A percentile compares a stretch with the other conserved stretches of the same genome.
These are phyloP conservation scores for Drosophila arizonae DNA, from an alignment of 1,140 invertebrate genomes.

Conservation along the genomic window DNA sequence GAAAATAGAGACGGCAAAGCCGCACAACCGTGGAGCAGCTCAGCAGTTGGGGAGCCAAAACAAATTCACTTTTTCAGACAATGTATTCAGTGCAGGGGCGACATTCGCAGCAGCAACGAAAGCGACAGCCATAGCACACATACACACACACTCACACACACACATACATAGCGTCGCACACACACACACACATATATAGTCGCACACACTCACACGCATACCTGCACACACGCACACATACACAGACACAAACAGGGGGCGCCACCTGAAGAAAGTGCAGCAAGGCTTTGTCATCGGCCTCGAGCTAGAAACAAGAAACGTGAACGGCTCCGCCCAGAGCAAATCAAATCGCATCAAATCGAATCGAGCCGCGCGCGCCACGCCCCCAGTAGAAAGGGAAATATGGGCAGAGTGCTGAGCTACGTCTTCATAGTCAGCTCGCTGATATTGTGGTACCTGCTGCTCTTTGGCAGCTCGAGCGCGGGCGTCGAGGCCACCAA, in stretches of 20 bases:
- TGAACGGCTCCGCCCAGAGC: slow-evolving; percentile 1
- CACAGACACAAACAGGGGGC: neutral
- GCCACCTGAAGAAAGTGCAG: neutral
- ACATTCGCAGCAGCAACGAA: slow-evolving; percentile 80
- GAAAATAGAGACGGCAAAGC: slow-evolving; percentile 4
- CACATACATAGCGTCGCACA: neutral
- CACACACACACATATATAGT: neutral
- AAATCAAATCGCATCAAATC: neutral
- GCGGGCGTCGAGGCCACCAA: slow-evolving; percentile 69
- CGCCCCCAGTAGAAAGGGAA: slow-evolving; percentile 19
- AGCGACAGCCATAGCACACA: slow-evolving; percentile 68
- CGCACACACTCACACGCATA: slow-evolving; percentile 13
- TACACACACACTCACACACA: slow-evolving; percentile 10
- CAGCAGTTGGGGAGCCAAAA: slow-evolving; percentile 46
- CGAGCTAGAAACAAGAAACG: slow-evolving; percentile 7
- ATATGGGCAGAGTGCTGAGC: slow-evolving; percentile 78
- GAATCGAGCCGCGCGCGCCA: neutral
- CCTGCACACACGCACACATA: slow-evolving; percentile 1
- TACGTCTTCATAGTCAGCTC: slow-evolving; percentile 76
- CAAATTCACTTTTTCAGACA: slow-evolving; percentile 72
- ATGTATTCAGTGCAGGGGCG: slow-evolving; percentile 81
- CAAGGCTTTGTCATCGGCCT: neutral
- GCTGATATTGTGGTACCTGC: slow-evolving; percentile 73
- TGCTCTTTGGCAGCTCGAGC: slow-evolving; percentile 60
- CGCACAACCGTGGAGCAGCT: slow-evolving; percentile 16